Conservation (phyloP, 2,113 vertebrate species). For the Eonycteris spelaea region DNA sequence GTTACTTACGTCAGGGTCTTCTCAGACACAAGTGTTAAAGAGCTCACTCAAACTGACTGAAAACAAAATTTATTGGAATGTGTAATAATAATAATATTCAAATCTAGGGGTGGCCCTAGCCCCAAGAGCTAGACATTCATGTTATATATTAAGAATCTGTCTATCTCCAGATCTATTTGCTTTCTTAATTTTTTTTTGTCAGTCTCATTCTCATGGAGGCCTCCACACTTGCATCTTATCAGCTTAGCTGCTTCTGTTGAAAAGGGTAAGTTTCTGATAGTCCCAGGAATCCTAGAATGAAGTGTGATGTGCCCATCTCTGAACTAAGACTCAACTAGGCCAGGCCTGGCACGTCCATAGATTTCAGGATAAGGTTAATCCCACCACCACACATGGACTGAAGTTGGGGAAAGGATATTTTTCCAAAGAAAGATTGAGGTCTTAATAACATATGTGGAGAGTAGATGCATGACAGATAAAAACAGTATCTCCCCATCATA, state of each 20-base stretch:
- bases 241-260: background rate
- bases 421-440: constrained; percentile 1
- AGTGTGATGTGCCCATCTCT: background rate
- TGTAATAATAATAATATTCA: background rate
- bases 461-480: background rate
- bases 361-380: background rate
- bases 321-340: background rate
- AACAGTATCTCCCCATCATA: background rate
- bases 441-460: background rate
- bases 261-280: background rate
- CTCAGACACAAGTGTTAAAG: background rate
- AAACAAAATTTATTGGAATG: background rate
- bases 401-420: background rate
- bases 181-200: background rate
- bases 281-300: background rate
- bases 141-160: background rate
- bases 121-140: background rate
- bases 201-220: background rate
- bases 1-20: background rate
- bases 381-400: background rate
- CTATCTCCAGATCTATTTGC: background rate
- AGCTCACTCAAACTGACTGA: background rate
- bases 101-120: background rate
- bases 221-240: background rate
- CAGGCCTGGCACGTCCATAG: background rate